A percentile compares a stretch with the other conserved stretches of the same genome.
Conservation (phyloP, 2,113 vertebrate species). For the Pedionomus torquatus region DNA sequence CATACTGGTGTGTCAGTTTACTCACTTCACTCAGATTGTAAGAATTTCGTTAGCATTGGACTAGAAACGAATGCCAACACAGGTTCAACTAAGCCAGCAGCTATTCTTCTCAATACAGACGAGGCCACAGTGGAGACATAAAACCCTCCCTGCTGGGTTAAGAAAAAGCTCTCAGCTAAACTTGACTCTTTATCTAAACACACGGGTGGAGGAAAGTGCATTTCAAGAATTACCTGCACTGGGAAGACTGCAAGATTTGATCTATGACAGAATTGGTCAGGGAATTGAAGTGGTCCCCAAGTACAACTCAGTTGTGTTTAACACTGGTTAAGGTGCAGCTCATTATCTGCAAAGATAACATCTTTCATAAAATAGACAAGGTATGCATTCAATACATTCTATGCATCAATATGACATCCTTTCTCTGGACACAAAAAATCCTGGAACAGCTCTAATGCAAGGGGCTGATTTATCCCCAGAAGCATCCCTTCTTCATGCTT, state of each 20-base stretch:
- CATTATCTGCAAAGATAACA: neutral
- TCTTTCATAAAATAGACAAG: neutral
- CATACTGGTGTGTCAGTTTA: neutral
- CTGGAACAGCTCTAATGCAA: neutral
- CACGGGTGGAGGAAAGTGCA: neutral
- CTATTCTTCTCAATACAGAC: slow-evolving; percentile 22
- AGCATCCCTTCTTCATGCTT: slow-evolving; percentile 1
- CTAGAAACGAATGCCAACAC: neutral
- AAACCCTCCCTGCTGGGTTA: slow-evolving; percentile 27
- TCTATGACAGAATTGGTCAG: slow-evolving; percentile 1
- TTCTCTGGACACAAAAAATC: slow-evolving; percentile 13
- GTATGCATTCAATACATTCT: neutral
- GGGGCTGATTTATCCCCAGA: slow-evolving; percentile 6
- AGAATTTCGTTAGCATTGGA: neutral
- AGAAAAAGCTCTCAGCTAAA: slow-evolving; percentile 25
- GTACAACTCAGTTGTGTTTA: neutral
- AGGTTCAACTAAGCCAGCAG: slow-evolving; percentile 6
- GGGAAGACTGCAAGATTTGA: slow-evolving; percentile 25
- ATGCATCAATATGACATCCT: neutral
- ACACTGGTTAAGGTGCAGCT: neutral
- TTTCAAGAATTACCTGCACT: neutral
- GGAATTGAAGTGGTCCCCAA: neutral
- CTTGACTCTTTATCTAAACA: slow-evolving; percentile 13
- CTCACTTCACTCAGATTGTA: neutral
- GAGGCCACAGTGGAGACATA: neutral